These are phyloP conservation scores for Aphelenchoides fujianensis DNA, from an alignment of 1,140 invertebrate species.

Conservation along the genomic window DNA sequence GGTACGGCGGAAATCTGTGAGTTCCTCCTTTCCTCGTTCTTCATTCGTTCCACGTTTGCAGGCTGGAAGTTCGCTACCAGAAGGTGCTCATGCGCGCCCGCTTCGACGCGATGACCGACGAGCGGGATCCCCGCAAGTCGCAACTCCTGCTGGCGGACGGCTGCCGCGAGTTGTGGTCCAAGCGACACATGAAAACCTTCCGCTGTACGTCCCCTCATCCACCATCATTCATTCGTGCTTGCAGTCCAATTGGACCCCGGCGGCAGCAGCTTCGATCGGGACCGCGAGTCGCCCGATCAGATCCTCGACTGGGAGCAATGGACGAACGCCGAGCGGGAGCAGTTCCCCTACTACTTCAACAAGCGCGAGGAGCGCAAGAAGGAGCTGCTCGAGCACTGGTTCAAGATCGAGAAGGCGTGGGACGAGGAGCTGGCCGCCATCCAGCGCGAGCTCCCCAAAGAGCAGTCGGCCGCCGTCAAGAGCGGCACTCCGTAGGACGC, in stretches of 20 bases:
- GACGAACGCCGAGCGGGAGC: conserved; percentile 61
- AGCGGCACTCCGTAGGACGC: background rate
- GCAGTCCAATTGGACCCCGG: conserved; percentile 42
- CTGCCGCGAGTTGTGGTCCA: conserved; percentile 74
- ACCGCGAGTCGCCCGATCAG: conserved; percentile 49
- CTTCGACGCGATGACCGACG: conserved; percentile 79
- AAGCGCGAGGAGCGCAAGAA: conserved; percentile 81
- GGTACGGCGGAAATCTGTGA: conserved; percentile 67
- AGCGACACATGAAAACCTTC: conserved; percentile 69
- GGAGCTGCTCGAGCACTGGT: conserved; percentile 81
- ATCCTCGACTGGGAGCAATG: conserved; percentile 49
- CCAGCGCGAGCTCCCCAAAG: conserved; percentile 52
- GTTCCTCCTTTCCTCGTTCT: conserved; percentile 29
- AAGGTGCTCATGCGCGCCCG: conserved; percentile 74
- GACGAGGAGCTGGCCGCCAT: conserved; percentile 58
- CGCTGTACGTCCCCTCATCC: conserved; percentile 61
- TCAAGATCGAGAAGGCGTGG: conserved; percentile 69
- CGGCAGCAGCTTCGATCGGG: conserved; percentile 56
- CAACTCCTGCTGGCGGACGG: conserved; percentile 73
- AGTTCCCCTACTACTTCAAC: conserved; percentile 91
- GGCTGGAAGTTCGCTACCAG: conserved; percentile 73
- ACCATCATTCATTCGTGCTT: conserved; percentile 27
- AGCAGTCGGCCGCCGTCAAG: conserved; percentile 27
- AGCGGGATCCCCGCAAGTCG: conserved; percentile 74
- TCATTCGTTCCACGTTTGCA: conserved; percentile 65